Evolutionary conservation across 2,888 invertebrate species (phyloP).

Genomic region (Cheilosia vernalis): DNA sequence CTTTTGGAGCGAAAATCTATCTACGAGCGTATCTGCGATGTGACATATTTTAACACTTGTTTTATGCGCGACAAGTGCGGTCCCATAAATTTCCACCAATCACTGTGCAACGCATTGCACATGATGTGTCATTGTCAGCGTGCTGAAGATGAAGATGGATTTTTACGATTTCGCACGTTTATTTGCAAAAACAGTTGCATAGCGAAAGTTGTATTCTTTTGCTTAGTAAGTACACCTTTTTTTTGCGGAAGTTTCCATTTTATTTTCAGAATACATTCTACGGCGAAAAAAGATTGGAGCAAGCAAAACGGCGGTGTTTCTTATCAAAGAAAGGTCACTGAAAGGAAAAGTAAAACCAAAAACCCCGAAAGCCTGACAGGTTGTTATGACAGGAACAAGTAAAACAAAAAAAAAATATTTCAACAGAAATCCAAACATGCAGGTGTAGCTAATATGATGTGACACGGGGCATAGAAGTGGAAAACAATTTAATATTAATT

Average conservation of each 20-base stretch:
- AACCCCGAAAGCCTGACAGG: neutral
- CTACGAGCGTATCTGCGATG: constrained; percentile 9
- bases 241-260: constrained; percentile 38
- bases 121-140: constrained; percentile 13
- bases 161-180: constrained; percentile 47
- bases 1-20: neutral
- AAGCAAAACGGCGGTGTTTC: neutral
- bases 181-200: neutral
- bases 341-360: neutral
- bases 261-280: neutral
- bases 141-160: constrained; percentile 22
- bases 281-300: neutral
- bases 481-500: neutral
- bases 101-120: constrained; percentile 14
- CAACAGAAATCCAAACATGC: neutral
- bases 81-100: constrained; percentile 38
- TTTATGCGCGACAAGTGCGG: constrained; percentile 36
- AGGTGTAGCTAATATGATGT: constrained; percentile 10
- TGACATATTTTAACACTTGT: constrained; percentile 49
- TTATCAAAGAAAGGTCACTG: neutral
- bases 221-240: neutral
- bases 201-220: constrained; percentile 49
- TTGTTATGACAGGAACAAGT: constrained; percentile 1
- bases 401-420: neutral
- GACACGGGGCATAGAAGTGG: neutral